Evolutionary conservation across 2,888 invertebrate genomes (phyloP), one percentile per base, ranked within the genome.

Genomic region (Orthonevra nobilis): DNA sequence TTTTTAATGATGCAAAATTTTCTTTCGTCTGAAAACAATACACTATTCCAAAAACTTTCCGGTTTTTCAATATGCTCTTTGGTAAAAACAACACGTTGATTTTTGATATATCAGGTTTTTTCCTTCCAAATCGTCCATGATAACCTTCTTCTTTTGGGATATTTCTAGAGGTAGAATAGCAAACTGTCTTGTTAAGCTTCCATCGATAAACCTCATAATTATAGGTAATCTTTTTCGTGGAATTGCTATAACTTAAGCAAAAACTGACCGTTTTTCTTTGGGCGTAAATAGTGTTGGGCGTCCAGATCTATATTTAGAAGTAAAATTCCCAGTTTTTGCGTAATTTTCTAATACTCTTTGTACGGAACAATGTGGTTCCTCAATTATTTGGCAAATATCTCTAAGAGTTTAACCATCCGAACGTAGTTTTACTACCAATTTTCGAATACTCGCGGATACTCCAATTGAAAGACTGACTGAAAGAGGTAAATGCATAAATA

Each of bases 11-110:
- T 52, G 30, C 19, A 52, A 36, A 70, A 61, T 54, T 70, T 56
- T 14, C 61, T 70, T 46, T 77, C 63, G 23, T 69, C 77, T 15
- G 60, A 54, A 44, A 72, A 81, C 4, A 73, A 19, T n/a, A 36
- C 63, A 36, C 36, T 63, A n/a, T 40, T 26, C 34, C 19, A 44
- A 46, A 46, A 46, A 12, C 3, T 6, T 4, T 44, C 3, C 2
- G 44, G 20, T 12, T 20, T 52, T 10, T 52, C 20, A 26, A 52
- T 10, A 19, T 36, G 14, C 2, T 36, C 23, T 2, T 34, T 52
- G 17, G 12, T 2, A 23, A 23, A 3, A 4, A 5, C 23, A 23
- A 23, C 5, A 23, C 23, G 20, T 52, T 52, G 9, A n/a, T 19
- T 19, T 20, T 17, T 9, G n/a, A 52, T n/a, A 52, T 52, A n/a